Evolutionary conservation across 2,797 vertebrate species (phyloP).

Genomic region (Spondyliosoma cantharus): DNA sequence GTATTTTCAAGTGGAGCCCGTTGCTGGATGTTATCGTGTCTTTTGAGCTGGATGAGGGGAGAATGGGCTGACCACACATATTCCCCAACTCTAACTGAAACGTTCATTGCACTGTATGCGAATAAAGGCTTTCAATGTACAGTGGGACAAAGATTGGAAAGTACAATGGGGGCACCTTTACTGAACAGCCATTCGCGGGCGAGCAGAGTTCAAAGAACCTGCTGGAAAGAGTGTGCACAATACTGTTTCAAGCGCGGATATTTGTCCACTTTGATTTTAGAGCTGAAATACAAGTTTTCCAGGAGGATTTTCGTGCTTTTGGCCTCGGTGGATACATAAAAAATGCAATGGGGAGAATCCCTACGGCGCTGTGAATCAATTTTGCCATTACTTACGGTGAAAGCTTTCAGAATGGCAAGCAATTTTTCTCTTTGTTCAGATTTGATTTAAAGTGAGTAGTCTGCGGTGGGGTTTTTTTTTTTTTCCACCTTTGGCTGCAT

Average conservation of each 20-base stretch:
- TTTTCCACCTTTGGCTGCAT: not conserved
- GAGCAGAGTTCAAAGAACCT: conserved; percentile 77
- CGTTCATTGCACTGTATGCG: conserved; percentile 76
- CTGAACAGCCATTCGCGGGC: conserved; percentile 69
- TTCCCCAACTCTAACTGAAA: conserved; percentile 79
- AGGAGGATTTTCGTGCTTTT: conserved; percentile 8
- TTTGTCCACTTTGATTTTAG: conserved; percentile 40
- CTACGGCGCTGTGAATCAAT: not conserved
- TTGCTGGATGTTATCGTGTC: conserved; percentile 66
- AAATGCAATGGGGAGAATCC: not conserved
- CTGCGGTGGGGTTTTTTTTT: no score
- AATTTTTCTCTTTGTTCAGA: not conserved
- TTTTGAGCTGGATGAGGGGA: conserved; percentile 63
- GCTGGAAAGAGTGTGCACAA: conserved; percentile 73
- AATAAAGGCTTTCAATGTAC: conserved; percentile 83
- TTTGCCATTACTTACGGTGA: not conserved
- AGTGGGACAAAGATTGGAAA: conserved; percentile 83
- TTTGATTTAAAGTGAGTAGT: not conserved
- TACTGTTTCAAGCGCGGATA: conserved; percentile 41
- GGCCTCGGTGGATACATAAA: not conserved
- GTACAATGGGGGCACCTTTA: conserved; percentile 81
- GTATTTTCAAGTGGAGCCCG: conserved; percentile 67
- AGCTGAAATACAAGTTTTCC: conserved; percentile 29
- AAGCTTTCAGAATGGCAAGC: not conserved
- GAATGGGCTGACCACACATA: conserved; percentile 82